Base-by-base conservation (phyloP, 2,113 vertebrate species). In the Miniopterus natalensis region DNA sequence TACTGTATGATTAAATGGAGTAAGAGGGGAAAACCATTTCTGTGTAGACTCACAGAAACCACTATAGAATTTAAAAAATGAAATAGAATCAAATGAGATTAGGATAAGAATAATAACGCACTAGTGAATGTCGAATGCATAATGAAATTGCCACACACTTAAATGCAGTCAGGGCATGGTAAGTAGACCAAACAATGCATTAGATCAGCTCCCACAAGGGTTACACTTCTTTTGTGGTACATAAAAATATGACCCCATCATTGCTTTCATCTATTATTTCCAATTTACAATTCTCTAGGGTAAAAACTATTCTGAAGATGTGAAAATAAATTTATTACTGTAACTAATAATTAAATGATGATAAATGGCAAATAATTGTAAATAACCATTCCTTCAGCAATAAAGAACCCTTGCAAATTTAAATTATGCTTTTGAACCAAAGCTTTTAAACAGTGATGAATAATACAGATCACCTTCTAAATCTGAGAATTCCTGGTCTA, bases 281-380 rank as follows among this genome's bases (percentile, higher is more conserved):
- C 59, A 86, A 40, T 74, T 91, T 90, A 71, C 3, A 40, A 70
- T 93, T 21, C 83, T 91, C 47, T 79, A 45, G 59, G 51, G 45
- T 29, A 93, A 88, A 92, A 78, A 53, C 23, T 55, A 74, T 86
- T 81, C 74, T 83, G 59, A 94, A 59, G 6, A 71, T 65, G 25
- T 83, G 20, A 95, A 95, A 96, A 95, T 53, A 87, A 89, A 86
- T 47, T 79, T 63, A 94, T 83, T 78, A 55, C n/a, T 66, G 7
- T 92, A 95, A 49, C 61, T 79, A 88, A 87, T 94, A 90, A 91
- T 85, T 96, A 88, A 75, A 61, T 84, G 42, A 73, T 79, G 40
- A 81, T 89, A 11, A 92, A 73, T 86, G 77, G 3, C 53, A 94
- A 90, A 88, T 75, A 92, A 71, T 12, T 73, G 5, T 83, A 85